Evolutionary conservation across 2,888 invertebrate species (phyloP), one percentile per base, ranked within the genome.

Genomic region (Blastobasis lacticolella): DNA sequence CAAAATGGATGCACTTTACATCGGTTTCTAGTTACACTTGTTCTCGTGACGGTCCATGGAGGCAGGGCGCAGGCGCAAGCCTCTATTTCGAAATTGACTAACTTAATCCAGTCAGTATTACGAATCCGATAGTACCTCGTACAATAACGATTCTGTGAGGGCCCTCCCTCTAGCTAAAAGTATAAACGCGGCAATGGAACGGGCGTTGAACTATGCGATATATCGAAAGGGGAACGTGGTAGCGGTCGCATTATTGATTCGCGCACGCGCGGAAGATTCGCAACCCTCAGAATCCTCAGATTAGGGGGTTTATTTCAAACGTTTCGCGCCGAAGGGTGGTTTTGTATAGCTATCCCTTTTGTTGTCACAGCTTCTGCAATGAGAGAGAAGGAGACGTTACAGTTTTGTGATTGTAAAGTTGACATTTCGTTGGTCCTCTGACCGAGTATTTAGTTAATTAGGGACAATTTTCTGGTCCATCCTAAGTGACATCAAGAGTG

Each of bases 21-120:
- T 64, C 60, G 62, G 65, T 72, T 70, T 77, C 71, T 57, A 56
- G 63, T 78, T 78, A 78, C 81, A 85, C 83, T 85, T 84, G 82
- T 66, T 72, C 64, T 63, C 60, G 67, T 58, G 64, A 69, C 80
- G 85, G 80, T 79, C 75, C 82, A 78, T 40, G 70, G 82, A 83
- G 75, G 78, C 73, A 74, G 70, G 58, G 80, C 87, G 87, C 87
- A 85, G 63, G 84, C 87, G 86, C 75, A 72, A 64, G 53, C 40
- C 50, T 49, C 38, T 64, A 78, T 75, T 56, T 67, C 43, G 56
- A 56, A n/a, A 45, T 48, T 50, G 38, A 54, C 74, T 75, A 77
- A 74, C 77, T 59, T 23, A 23, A 23, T 3, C 23, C 23, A 23
- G 2, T 23, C 23, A 23, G 23, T 23, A 56, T 50, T 53, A 45